Percentiles rank a stretch among this genome's conserved stretches.
phyloP scores from a whole-genome alignment of 2,113 vertebrate species.

The Candoia aspera region DNA sequence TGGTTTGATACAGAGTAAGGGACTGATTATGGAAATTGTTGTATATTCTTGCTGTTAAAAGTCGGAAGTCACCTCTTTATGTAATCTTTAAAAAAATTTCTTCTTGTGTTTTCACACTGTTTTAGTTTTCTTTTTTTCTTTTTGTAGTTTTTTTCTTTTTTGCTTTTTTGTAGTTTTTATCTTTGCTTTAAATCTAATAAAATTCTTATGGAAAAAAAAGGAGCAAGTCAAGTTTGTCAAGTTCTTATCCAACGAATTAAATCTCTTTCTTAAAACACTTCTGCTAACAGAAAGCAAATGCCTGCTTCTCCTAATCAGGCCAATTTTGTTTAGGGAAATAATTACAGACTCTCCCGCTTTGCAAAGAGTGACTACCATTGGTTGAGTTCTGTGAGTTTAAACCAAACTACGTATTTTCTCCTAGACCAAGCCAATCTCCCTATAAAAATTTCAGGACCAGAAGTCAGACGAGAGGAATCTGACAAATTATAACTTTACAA shows the following conservation, averaged over 20 bases:
- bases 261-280: not conserved
- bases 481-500: not conserved
- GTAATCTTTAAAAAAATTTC: no score
- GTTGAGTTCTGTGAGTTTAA: not conserved
- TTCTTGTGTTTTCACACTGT: no score
- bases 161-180: no score
- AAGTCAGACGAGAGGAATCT: not conserved
- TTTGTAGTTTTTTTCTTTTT: no score
- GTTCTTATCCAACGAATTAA: not conserved
- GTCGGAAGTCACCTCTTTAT: no score
- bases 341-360: not conserved
- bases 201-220: no score
- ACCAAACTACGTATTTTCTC: not conserved
- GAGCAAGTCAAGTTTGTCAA: not conserved
- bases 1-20: no score
- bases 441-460: not conserved
- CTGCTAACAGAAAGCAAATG: not conserved
- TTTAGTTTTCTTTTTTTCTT: no score
- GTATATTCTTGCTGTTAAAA: no score
- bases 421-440: not conserved
- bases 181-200: no score
- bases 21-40: no score
- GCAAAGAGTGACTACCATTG: not conserved
- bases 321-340: not conserved
- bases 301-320: not conserved